Evolutionary conservation across 2,888 invertebrate genomes (phyloP).

Genomic region (Eupithecia exiguata): DNA sequence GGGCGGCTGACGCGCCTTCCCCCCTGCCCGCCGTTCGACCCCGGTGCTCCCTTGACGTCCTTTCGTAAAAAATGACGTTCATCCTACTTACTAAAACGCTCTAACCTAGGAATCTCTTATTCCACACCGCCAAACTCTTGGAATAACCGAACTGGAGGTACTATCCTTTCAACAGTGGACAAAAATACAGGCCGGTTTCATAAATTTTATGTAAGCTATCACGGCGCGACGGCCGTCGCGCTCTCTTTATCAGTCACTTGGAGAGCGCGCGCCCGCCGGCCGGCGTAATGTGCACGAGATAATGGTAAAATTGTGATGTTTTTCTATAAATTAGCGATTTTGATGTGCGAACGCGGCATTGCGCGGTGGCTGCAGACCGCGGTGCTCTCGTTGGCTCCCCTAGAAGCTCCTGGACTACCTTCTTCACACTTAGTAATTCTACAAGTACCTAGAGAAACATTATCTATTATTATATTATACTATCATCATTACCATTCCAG

Average conservation of each 20-base stretch:
- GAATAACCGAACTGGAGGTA: conserved; percentile 74
- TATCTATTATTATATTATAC: conserved; percentile 23
- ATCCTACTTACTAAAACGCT: conserved; percentile 79
- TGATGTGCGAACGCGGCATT: conserved; percentile 44
- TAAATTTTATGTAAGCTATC: conserved; percentile 62
- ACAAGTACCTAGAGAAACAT: conserved; percentile 24
- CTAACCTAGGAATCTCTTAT: conserved; percentile 82
- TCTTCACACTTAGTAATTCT: conserved; percentile 30
- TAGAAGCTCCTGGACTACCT: conserved; percentile 47
- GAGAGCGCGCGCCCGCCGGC: conserved; percentile 54
- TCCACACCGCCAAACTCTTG: conserved; percentile 75
- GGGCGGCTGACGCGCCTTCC: conserved; percentile 54
- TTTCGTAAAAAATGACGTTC: conserved; percentile 76
- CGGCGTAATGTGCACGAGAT: conserved; percentile 68
- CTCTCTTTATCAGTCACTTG: conserved; percentile 76
- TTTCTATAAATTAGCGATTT: conserved; percentile 66
- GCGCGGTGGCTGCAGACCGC: conserved; percentile 40
- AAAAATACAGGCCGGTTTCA: conserved; percentile 76
- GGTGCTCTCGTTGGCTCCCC: conserved; percentile 46
- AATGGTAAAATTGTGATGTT: conserved; percentile 83
- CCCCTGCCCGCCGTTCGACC: conserved; percentile 54
- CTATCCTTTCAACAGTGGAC: conserved; percentile 79
- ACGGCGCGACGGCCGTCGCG: conserved; percentile 69
- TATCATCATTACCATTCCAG: conserved; percentile 36
- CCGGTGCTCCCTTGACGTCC: conserved; percentile 64